These are phyloP conservation scores for Chaetodon auriga DNA, from an alignment of 2,113 vertebrate species.

Conservation along the genomic window DNA sequence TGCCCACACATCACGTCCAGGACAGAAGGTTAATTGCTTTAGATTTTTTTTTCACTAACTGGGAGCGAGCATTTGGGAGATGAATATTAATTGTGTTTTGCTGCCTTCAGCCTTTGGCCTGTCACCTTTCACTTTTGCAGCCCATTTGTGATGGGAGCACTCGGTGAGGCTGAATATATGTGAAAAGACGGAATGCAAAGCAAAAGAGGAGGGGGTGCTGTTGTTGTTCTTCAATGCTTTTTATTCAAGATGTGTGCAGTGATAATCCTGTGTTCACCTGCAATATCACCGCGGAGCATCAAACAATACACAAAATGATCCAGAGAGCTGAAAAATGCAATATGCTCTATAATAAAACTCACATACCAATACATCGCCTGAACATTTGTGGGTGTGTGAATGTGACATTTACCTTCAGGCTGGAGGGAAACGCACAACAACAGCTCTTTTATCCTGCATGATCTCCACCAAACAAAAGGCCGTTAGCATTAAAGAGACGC, in stretches of 20 bases:
- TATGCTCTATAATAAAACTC: slow-evolving; percentile 4
- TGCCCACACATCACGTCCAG: slow-evolving; percentile 59
- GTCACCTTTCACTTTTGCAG: slow-evolving; percentile 36
- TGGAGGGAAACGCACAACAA: slow-evolving; percentile 1
- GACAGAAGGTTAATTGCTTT: slow-evolving; percentile 79
- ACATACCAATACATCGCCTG: background rate
- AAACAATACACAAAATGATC: too few species aligned
- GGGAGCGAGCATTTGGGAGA: slow-evolving; percentile 38
- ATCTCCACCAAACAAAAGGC: background rate
- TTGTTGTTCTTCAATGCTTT: slow-evolving; percentile 14
- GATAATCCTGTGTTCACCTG: background rate
- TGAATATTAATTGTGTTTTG: slow-evolving; percentile 72
- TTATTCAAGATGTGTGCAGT: background rate
- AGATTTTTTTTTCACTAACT: slow-evolving; percentile 46
- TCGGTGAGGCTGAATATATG: slow-evolving; percentile 6
- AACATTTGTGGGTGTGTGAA: background rate
- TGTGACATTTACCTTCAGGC: slow-evolving; percentile 5
- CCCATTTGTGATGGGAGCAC: slow-evolving; percentile 27
- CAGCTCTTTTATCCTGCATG: background rate
- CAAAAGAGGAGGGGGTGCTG: background rate
- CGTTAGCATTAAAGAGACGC: background rate
- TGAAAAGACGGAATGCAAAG: background rate
- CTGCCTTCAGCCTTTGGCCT: slow-evolving; percentile 42
- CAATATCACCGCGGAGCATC: background rate
- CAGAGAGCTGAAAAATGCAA: background rate